phyloP scores from a whole-genome alignment of 2,113 vertebrate genomes.

The Hippocampus abdominalis region DNA sequence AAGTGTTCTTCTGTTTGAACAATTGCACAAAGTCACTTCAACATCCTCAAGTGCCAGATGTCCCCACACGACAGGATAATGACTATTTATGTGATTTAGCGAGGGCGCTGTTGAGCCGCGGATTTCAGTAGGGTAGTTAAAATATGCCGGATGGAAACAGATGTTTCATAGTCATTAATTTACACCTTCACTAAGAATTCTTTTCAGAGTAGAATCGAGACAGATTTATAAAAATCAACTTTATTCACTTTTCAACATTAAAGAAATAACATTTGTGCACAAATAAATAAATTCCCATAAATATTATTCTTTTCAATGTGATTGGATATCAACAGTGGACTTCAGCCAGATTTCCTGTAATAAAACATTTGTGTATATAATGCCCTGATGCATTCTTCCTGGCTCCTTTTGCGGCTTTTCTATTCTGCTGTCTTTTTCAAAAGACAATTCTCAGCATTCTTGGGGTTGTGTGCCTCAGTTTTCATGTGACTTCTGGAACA shows the following conservation, averaged over 20 bases:
- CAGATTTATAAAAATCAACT: constrained; percentile 41
- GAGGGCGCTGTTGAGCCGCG: background rate
- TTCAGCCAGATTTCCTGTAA: constrained; percentile 43
- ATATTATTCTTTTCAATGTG: constrained; percentile 30
- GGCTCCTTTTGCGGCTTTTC: background rate
- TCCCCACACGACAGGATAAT: constrained; percentile 8
- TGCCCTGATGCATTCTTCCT: background rate
- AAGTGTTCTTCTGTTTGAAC: constrained; percentile 19
- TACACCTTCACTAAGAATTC: background rate
- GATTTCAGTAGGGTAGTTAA: constrained; percentile 17
- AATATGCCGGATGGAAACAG: constrained; percentile 14
- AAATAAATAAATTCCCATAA: constrained; percentile 57
- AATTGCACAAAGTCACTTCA: constrained; percentile 41
- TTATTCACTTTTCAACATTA: constrained; percentile 39
- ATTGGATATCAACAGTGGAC: constrained; percentile 26
- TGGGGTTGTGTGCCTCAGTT: background rate
- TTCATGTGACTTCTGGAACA: constrained; percentile 28
- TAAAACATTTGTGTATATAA: constrained; percentile 3
- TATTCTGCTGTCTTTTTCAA: constrained; percentile 18
- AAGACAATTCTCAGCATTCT: constrained; percentile 31
- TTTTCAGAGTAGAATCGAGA: background rate
- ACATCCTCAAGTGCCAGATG: constrained; percentile 35
- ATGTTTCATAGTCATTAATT: background rate
- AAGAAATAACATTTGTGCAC: constrained; percentile 7
- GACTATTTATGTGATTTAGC: constrained; percentile 3